phyloP scores from a whole-genome alignment of 30 jellyfish, hydroid and myxozoan genomes.

The Catostylus mosaicus region DNA sequence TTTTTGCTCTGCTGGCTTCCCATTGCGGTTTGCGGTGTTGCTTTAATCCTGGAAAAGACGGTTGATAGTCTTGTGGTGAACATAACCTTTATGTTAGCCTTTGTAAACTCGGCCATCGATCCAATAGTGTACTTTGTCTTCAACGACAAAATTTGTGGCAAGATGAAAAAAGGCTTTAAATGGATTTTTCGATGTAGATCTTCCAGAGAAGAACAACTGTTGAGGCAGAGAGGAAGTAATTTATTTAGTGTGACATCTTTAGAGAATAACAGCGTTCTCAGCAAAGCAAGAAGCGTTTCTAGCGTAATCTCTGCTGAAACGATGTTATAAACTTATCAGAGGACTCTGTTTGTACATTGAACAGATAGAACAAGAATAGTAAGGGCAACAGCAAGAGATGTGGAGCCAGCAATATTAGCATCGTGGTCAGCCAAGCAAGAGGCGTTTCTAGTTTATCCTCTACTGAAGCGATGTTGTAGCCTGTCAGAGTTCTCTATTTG shows the following conservation, averaged over 20 bases:
- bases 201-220: not conserved
- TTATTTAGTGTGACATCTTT: constrained; percentile 16
- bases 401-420: too few species aligned
- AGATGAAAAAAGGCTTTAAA: not conserved
- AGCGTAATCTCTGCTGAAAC: constrained; percentile 16
- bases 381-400: too few species aligned
- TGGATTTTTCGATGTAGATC: not conserved
- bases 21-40: constrained; percentile 11
- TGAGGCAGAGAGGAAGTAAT: not conserved
- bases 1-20: constrained; percentile 65
- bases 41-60: not conserved
- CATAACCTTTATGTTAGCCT: constrained; percentile 33
- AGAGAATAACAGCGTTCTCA: not conserved
- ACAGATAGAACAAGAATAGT: too few species aligned
- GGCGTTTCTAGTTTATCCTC: too few species aligned
- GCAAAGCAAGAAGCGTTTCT: not conserved
- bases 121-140: constrained; percentile 55
- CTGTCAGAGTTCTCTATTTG: too few species aligned
- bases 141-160: constrained; percentile 14
- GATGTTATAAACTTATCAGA: not conserved
- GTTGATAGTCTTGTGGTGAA: not conserved
- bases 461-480: too few species aligned
- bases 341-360: too few species aligned
- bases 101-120: constrained; percentile 63
- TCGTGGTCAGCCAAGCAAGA: too few species aligned